Conservation (phyloP, 2,113 vertebrate genomes). For the Formicarius rufipectus region DNA sequence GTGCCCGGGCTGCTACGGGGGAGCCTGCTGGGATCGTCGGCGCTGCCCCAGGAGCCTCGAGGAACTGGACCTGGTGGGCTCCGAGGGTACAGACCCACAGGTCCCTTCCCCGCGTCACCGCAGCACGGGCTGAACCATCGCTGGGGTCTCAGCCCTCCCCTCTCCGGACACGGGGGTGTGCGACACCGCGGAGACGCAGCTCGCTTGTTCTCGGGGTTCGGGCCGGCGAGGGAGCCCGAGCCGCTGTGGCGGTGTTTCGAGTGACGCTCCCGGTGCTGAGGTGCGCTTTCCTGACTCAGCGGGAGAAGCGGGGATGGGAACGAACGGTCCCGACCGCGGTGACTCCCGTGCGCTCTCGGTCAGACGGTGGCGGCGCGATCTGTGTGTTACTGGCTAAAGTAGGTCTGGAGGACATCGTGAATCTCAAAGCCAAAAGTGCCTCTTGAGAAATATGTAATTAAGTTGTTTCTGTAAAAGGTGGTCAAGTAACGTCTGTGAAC, state of each 20-base stretch:
- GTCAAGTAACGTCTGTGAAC: accelerated
- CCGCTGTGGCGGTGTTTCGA: background rate
- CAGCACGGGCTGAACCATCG: background rate
- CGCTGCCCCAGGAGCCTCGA: background rate
- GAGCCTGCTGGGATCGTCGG: background rate
- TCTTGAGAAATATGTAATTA: background rate
- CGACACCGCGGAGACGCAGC: background rate
- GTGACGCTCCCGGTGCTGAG: background rate
- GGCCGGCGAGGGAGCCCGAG: background rate
- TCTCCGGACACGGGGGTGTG: background rate
- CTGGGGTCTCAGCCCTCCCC: too few relatives aligned
- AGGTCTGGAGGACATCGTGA: accelerated
- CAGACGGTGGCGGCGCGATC: accelerated
- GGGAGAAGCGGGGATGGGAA: background rate
- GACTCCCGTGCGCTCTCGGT: accelerated
- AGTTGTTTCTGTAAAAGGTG: background rate
- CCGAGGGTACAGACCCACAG: background rate
- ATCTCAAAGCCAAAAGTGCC: background rate
- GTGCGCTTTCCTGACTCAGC: accelerated
- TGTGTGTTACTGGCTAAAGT: accelerated
- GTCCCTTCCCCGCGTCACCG: too few relatives aligned
- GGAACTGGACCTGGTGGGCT: background rate
- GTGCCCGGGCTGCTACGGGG: background rate
- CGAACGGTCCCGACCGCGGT: background rate
- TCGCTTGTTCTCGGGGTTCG: background rate